Percentiles rank a stretch among this genome's conserved stretches.
Conservation (phyloP, 2,113 vertebrate genomes). For the Forbesichthys agassizii region DNA sequence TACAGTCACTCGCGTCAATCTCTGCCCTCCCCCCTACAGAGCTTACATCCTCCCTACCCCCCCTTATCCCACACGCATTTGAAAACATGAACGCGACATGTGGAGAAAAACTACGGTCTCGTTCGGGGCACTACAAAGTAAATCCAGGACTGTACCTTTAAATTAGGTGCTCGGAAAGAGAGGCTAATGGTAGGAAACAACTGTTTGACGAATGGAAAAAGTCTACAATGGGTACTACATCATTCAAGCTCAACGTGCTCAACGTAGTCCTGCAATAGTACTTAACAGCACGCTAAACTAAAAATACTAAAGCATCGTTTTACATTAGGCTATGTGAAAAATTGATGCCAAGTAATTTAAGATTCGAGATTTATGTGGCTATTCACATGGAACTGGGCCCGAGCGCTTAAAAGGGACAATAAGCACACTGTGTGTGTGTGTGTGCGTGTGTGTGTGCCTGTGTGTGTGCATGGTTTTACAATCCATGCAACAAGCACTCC, state of each 20-base stretch:
- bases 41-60: no score
- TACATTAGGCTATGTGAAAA: not conserved
- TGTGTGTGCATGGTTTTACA: not conserved
- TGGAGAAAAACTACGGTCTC: no score
- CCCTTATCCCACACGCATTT: no score
- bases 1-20: no score
- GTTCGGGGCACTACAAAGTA: no score
- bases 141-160: no score
- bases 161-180: no score
- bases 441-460: not conserved
- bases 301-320: not conserved
- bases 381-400: not conserved
- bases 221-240: not conserved
- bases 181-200: not conserved
- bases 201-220: not conserved
- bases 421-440: not conserved
- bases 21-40: no score
- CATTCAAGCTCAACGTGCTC: not conserved
- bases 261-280: not conserved
- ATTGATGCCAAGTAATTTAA: not conserved
- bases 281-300: not conserved
- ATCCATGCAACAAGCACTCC: conserved; percentile 4
- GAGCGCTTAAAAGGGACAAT: not conserved
- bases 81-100: no score
- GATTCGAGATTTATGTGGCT: not conserved